phyloP scores from a whole-genome alignment of 1,140 invertebrate species.

The Portunus trituberculatus region DNA sequence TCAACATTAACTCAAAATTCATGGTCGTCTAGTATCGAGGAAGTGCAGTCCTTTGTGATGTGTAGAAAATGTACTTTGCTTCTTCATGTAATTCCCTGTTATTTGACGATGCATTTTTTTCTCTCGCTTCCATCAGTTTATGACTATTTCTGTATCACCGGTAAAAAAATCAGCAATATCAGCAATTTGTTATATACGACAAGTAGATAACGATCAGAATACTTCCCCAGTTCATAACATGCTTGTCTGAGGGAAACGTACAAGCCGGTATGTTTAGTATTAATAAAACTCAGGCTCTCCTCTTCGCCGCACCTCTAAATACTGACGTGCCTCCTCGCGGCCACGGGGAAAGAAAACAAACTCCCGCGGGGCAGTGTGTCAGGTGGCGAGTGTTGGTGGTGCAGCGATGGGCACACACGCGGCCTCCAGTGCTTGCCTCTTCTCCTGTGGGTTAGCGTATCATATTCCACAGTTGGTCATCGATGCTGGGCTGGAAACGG shows the following conservation, averaged over 20 bases:
- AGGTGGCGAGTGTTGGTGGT: neutral
- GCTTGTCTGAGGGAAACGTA: neutral
- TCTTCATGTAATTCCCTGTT: too few species aligned
- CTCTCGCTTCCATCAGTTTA: too few species aligned
- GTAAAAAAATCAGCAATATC: too few species aligned
- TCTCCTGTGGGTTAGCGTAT: neutral
- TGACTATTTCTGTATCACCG: too few species aligned
- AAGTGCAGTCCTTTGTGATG: too few species aligned
- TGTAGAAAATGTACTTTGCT: too few species aligned
- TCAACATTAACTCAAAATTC: too few species aligned
- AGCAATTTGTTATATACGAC: too few species aligned
- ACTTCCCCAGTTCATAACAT: neutral
- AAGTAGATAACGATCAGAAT: neutral
- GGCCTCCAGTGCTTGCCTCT: neutral
- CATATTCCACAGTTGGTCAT: neutral
- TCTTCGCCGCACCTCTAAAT: neutral
- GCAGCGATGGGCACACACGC: neutral
- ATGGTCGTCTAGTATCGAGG: too few species aligned
- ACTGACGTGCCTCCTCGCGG: neutral
- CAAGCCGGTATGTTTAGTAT: neutral
- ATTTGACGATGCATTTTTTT: too few species aligned
- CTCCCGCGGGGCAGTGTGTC: neutral
- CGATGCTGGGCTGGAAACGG: neutral
- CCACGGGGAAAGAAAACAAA: neutral
- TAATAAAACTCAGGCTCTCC: neutral